Base-by-base conservation (phyloP, 2,888 invertebrate species). In the Molanna angustata region DNA sequence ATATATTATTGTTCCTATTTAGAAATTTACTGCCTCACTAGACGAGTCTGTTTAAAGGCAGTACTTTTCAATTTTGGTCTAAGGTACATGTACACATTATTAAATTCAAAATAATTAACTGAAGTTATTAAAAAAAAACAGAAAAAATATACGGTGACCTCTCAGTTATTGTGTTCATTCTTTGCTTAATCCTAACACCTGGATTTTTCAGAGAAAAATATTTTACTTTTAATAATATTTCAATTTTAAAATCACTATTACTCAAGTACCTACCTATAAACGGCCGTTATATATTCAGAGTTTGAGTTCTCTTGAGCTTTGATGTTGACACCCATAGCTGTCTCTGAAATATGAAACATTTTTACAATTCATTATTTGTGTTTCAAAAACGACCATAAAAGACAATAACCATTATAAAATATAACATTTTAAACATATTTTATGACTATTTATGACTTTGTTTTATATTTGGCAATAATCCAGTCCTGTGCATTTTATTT, bases 261-360 rank as follows among this genome's bases (percentile, higher is more conserved):
- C 19, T 20, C 21, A 11, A 14, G 21, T 3, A 20, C 6, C 45
- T 57, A 59, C 59, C 43, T 49, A 22, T 59, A 49, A 35, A 82
- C 74, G 13, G 77, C 75, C 47, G 67, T 63, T 2, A 82, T 78
- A 63, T 83, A 83, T 19, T 73, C 72, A 2, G 76, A 74, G 22
- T 78, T 67, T 16, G 67, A 65, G 60, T 75, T 63, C 17, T 64
- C 63, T 63, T 84, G 83, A 0, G 83, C 82, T 61, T 79, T 71
- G 1, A 84, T 68, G 47, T 70, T 68, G 31, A 71, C 70, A 2
- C 85, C 85, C 84, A 86, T 85, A 13, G 84, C 81, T 14, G 82
- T 80, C 64, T 84, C 84, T 80, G n/a, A n/a, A 51, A 37, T 6
- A 37, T 7, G 13, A 37, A 37, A 17, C 3, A 9, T 9, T 17